These are phyloP conservation scores for Drosophila borealis DNA, from an alignment of 2,888 invertebrate species.

Conservation along the genomic window DNA sequence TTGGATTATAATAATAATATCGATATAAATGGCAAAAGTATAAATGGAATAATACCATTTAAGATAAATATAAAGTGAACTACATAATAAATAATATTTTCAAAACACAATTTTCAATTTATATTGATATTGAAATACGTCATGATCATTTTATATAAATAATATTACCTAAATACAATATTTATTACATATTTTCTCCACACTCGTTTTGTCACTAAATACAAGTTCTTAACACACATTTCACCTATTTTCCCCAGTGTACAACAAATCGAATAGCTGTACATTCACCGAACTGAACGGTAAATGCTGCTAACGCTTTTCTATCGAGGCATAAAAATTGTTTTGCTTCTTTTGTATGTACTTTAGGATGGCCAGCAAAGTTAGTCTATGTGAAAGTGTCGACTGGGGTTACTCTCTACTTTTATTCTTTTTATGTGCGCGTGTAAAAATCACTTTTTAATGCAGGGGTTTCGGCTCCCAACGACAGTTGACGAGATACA, in stretches of 20 bases:
- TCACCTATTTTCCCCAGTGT: neutral
- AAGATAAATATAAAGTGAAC: too few species aligned
- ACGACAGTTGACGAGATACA: constrained; percentile 59
- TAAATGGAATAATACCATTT: too few species aligned
- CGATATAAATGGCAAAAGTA: too few species aligned
- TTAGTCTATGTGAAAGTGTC: constrained; percentile 16
- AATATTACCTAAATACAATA: too few species aligned
- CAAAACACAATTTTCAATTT: too few species aligned
- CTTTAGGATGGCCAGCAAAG: constrained; percentile 39
- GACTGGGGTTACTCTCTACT: constrained; percentile 13
- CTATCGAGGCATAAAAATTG: constrained; percentile 39
- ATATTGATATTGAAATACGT: too few species aligned
- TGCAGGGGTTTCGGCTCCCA: constrained; percentile 38
- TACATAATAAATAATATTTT: too few species aligned
- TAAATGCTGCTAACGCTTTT: constrained; percentile 39
- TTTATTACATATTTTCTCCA: too few species aligned
- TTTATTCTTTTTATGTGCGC: constrained; percentile 33
- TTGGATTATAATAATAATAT: too few species aligned
- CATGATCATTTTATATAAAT: too few species aligned
- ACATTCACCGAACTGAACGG: constrained; percentile 14
- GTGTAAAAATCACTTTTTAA: constrained; percentile 74
- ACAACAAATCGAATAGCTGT: constrained; percentile 7
- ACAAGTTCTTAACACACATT: neutral
- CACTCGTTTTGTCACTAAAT: too few species aligned
- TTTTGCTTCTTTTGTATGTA: constrained; percentile 46